Evolutionary conservation across 1,140 invertebrate genomes (phyloP), one percentile per base, ranked within the genome.

Genomic region (Nebria ingens): DNA sequence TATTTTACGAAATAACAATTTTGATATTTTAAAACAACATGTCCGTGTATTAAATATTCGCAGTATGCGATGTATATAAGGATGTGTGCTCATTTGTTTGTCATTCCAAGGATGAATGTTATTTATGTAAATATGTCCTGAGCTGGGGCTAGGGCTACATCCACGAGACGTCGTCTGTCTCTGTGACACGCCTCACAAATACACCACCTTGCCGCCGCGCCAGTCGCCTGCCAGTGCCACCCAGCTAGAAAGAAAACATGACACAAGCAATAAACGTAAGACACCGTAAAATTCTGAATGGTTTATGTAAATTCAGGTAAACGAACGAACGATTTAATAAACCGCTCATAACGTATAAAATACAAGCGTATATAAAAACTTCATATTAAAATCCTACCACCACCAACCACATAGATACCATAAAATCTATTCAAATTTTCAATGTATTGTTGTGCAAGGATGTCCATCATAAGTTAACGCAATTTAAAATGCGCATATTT

Each of bases 251-350:
- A 6, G 15, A 17, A 4, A 45, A 9, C 17, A 17, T 17, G 40
- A 45, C 40, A 45, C 17, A 17, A 17, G 40, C 40, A 45, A 45
- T 45, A 45, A 45, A 45, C 40, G 40, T 45, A 45, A 45, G n/a
- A 34, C 9, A 6, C 15, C 40, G 40, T 45, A 45, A 45, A 45
- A 45, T 17, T 9, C 40, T n/a, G 17, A 45, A 45, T 45, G 40
- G 40, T 17, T 45, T 45, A 45, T 45, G 40, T 45, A 45, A 45
- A 45, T 45, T 45, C 15, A 17, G 9, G 40, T 45, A 45, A 45
- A 45, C 40, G 40, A 6, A 45, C 40, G 40, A 6, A 45, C 15
- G 40, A 4, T 45, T 17, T 45, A 45, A 45, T 45, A 45, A 11
- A 45, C 6, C 40, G 40, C 17, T 17, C 17, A 17, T 9, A 3